A percentile compares a stretch with the other conserved stretches of the same genome.
Evolutionary conservation across 2,797 vertebrate species (phyloP).

Genomic region (Molothrus ater): DNA sequence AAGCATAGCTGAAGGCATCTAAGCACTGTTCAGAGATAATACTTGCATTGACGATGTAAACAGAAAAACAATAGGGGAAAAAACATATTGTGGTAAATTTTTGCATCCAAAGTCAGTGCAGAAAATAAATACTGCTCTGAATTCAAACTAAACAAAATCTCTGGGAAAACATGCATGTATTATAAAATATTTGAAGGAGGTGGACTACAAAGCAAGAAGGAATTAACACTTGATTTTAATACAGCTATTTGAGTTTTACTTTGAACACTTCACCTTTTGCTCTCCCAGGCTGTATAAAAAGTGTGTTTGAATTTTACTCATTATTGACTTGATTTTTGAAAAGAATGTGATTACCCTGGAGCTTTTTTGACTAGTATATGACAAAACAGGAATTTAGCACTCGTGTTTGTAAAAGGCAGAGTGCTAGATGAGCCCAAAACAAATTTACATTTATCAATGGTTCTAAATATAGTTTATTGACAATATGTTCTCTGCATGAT

Average conservation of each 20-base stretch:
- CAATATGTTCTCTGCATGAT: neutral
- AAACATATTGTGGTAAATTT: neutral
- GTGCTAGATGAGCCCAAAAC: neutral
- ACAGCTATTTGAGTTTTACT: neutral
- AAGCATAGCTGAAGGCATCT: neutral
- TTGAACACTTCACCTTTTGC: neutral
- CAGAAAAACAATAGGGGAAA: neutral
- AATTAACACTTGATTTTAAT: neutral
- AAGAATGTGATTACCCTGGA: neutral
- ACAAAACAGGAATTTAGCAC: neutral
- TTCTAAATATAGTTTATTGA: neutral
- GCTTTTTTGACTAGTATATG: neutral
- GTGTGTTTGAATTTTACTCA: neutral
- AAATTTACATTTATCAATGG: neutral
- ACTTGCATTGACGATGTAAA: neutral
- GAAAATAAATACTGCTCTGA: neutral
- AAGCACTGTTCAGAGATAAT: neutral
- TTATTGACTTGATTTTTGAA: neutral
- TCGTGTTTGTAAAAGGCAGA: neutral
- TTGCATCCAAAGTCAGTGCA: neutral
- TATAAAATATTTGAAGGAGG: neutral
- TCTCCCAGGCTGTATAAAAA: neutral
- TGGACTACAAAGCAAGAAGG: neutral
- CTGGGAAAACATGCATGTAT: neutral
- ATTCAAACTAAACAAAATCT: neutral